Conservation (phyloP, 1,140 invertebrate species). For the Araneus ventricosus region DNA sequence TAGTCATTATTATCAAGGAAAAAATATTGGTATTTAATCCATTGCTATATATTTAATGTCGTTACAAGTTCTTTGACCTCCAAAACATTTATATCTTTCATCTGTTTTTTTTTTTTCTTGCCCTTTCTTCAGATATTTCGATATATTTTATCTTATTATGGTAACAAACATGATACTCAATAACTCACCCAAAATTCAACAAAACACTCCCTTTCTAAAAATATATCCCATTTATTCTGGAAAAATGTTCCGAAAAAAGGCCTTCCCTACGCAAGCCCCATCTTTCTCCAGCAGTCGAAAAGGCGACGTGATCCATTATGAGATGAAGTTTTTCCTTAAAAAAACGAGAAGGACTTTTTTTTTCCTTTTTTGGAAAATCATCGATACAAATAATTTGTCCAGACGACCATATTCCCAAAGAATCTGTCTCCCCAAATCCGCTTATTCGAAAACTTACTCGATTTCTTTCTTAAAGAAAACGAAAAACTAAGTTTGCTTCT, state of each 20-base stretch:
- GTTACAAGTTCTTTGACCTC: no score
- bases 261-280: background rate
- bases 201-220: background rate
- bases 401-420: background rate
- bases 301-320: background rate
- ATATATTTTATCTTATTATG: no score
- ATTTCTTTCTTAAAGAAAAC: background rate
- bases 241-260: background rate
- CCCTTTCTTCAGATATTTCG: no score
- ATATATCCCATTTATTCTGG: background rate
- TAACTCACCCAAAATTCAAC: no score
- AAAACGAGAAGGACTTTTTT: background rate
- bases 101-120: no score
- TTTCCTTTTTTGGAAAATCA: background rate
- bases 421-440: background rate
- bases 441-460: constrained; percentile 14
- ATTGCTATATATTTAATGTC: no score
- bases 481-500: background rate
- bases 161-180: no score
- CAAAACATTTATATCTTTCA: no score
- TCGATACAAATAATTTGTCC: background rate
- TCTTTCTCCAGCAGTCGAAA: background rate
- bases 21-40: no score
- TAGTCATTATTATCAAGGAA: no score
- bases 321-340: background rate